phyloP scores from a whole-genome alignment of 2,797 vertebrate genomes.

The Oreortyx pictus region DNA sequence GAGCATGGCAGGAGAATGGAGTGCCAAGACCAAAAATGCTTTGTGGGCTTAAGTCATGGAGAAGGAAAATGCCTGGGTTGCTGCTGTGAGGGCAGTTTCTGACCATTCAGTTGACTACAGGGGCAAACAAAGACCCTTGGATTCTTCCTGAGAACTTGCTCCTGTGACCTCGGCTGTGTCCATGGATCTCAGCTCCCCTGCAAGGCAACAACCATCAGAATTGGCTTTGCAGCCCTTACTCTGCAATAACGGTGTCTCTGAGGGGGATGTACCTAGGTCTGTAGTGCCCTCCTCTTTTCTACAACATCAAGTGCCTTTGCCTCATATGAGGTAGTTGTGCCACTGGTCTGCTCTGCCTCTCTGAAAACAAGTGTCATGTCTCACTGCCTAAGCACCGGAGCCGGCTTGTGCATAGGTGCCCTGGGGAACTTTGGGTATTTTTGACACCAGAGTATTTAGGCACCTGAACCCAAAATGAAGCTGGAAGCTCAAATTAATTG shows the following conservation, averaged over 20 bases:
- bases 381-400: not conserved
- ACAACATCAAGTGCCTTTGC: too few relatives aligned
- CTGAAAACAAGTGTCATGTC: not conserved
- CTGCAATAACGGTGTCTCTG: not conserved
- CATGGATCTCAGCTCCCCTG: not conserved
- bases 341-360: not conserved
- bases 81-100: not conserved
- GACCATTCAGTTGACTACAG: not conserved
- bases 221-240: rapidly evolving
- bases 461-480: not conserved
- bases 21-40: not conserved
- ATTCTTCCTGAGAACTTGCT: not conserved
- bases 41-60: not conserved
- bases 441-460: not conserved
- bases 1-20: not conserved
- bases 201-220: not conserved
- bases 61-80: not conserved
- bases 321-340: not conserved
- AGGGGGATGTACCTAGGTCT: rapidly evolving
- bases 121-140: not conserved
- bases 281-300: not conserved
- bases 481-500: not conserved
- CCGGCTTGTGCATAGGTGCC: not conserved
- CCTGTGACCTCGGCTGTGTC: not conserved
- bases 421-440: not conserved